Percentiles rank a stretch among this genome's conserved stretches.
Conservation (phyloP, 64 coral and sea anemone species). For the Montipora capricornis region DNA sequence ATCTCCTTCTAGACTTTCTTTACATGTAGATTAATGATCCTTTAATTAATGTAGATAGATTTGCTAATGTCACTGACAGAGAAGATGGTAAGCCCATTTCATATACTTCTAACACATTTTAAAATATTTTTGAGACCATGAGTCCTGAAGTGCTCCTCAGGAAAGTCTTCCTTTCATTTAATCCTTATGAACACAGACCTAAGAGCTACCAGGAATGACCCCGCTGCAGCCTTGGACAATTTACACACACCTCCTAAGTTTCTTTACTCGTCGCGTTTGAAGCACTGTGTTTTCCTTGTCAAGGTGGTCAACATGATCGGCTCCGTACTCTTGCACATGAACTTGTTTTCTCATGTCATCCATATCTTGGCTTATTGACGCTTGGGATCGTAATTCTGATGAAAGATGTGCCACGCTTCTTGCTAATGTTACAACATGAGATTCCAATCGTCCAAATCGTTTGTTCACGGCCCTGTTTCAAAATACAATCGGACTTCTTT, state of each 20-base stretch:
- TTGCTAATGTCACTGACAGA: too few species aligned
- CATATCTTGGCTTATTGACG: conserved; percentile 81
- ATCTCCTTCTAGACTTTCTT: too few species aligned
- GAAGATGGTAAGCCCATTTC: too few species aligned
- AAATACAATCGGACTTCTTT: neutral
- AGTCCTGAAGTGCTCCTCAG: too few species aligned
- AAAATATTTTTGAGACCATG: too few species aligned
- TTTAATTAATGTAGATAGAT: too few species aligned
- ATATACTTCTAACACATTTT: too few species aligned
- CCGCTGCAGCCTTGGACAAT: neutral
- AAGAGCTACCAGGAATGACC: too few species aligned
- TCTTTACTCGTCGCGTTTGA: conserved; percentile 72
- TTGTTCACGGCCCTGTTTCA: conserved; percentile 87
- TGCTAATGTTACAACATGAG: conserved; percentile 94
- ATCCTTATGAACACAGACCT: too few species aligned
- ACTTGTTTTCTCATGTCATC: conserved; percentile 87
- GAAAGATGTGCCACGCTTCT: conserved; percentile 92
- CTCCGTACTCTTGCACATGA: conserved; percentile 30
- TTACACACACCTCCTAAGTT: conserved; percentile 85
- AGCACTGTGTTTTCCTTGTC: conserved; percentile 56
- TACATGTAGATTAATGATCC: too few species aligned
- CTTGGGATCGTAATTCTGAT: conserved; percentile 95
- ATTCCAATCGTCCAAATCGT: conserved; percentile 88
- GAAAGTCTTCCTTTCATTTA: too few species aligned
- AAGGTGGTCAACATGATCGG: neutral